These are phyloP conservation scores for Tauraco hartlaubi DNA, from an alignment of 2,797 vertebrate genomes.

Conservation along the genomic window DNA sequence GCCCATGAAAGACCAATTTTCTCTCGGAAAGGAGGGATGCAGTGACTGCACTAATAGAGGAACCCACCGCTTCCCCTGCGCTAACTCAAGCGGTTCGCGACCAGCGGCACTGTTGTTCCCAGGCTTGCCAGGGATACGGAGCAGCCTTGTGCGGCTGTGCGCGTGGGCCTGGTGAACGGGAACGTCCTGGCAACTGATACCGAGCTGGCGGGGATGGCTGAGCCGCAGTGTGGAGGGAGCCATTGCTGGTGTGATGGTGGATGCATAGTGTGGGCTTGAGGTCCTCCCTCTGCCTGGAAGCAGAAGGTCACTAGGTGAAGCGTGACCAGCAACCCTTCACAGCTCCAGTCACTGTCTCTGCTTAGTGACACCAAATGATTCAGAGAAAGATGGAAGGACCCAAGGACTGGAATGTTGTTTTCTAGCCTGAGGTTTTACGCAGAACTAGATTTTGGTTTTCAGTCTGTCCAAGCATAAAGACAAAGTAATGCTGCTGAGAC, in stretches of 20 bases:
- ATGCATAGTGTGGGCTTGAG: neutral
- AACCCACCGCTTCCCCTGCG: fast-evolving
- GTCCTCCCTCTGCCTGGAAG: neutral
- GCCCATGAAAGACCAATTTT: neutral
- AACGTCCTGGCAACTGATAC: neutral
- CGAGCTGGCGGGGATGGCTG: fast-evolving
- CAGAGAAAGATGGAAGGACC: neutral
- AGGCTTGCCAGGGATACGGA: neutral
- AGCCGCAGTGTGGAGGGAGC: neutral
- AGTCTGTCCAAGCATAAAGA: neutral
- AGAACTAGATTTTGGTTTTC: neutral
- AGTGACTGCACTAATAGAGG: neutral
- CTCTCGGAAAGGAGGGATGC: neutral
- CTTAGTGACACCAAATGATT: neutral
- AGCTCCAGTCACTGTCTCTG: neutral
- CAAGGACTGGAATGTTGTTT: neutral
- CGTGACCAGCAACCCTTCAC: neutral
- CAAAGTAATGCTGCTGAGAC: neutral
- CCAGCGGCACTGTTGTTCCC: neutral
- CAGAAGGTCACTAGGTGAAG: neutral
- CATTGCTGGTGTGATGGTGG: neutral
- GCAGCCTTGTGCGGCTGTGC: fast-evolving
- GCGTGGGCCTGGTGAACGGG: neutral
- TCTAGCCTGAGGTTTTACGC: neutral
- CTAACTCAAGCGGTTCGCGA: neutral